These are phyloP conservation scores for Bombus polaris DNA, from an alignment of 1,140 invertebrate species.

Conservation along the genomic window DNA sequence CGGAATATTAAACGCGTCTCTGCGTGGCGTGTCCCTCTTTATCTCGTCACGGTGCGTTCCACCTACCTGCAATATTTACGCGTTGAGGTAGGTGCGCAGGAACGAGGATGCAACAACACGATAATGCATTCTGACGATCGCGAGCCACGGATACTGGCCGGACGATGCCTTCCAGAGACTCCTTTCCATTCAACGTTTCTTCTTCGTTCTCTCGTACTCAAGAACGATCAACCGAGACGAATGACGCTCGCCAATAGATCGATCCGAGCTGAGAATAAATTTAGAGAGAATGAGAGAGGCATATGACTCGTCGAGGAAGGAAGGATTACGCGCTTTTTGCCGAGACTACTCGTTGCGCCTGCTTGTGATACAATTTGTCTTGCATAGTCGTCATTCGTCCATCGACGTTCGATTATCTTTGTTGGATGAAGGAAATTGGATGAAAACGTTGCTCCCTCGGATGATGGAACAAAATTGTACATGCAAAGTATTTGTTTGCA, in stretches of 20 bases:
- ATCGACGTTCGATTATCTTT: background rate
- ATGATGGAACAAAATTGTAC: background rate
- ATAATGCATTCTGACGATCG: slow-evolving; percentile 33
- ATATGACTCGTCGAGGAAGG: background rate
- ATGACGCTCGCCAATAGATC: slow-evolving; percentile 9
- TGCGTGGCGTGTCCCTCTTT: slow-evolving; percentile 21
- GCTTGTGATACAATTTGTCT: slow-evolving; percentile 30
- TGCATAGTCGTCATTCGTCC: too few relatives aligned
- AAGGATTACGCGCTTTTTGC: slow-evolving; percentile 1
- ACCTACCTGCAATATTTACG: slow-evolving; percentile 62
- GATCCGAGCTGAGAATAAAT: background rate
- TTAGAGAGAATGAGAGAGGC: background rate
- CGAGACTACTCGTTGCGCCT: background rate
- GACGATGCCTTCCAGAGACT: background rate
- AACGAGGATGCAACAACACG: background rate
- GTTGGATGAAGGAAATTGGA: background rate
- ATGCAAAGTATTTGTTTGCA: background rate
- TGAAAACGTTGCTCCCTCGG: background rate
- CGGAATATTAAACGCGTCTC: slow-evolving; percentile 74
- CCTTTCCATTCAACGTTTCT: slow-evolving; percentile 10
- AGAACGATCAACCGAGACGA: slow-evolving; percentile 21
- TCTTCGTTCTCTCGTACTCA: background rate
- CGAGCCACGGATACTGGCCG: background rate
- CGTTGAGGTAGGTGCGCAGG: slow-evolving; percentile 65
- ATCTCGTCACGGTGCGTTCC: slow-evolving; percentile 41